Evolutionary conservation across 2,797 vertebrate genomes (phyloP), one percentile per base, ranked within the genome.

Genomic region (Enteromius trimaculatus): DNA sequence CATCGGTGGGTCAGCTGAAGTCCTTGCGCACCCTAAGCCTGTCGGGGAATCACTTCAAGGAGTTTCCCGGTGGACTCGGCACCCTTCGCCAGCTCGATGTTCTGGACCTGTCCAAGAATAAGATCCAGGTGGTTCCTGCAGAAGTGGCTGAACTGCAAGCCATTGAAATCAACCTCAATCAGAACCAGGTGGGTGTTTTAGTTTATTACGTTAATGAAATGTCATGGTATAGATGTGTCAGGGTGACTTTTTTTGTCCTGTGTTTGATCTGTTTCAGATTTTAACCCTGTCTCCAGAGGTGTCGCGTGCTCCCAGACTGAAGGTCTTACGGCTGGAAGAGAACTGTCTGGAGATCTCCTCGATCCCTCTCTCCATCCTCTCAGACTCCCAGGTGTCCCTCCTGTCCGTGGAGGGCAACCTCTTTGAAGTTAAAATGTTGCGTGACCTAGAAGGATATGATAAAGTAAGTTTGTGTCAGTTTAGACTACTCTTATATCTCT

Each of bases 101-200:
- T 70, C 92, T 98, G 62, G 97, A 99, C 90, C 94, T 99, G 84
- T 99, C 97, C 69, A 96, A 94, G 81, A 99, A 99, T 93, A 93
- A 94, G 91, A 99, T 99, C 90, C 96, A 95, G 79, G 93, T 89
- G 0, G 92, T 99, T 49, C 97, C 96, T 0, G 90, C 96, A 9
- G 94, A 90, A 9, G 95, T 99, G 77, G 94, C 94, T 0, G 95
- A 96, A 75, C 89, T 99, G 85, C 98, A 99, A 90, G 94, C 95
- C 88, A 98, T 99, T 0, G 98, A 99, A 91, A 95, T 99, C 90
- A 99, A 99, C 91, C 93, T 99, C 80, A 99, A 99, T 92, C 98
- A 99, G 93, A 99, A 99, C 90, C 98, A 99, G 97, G 98, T 98
- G 37, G 51, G 75, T 19, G 75, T 37, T 80, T 62, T 47, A 49